Base-by-base conservation (phyloP, 2,113 vertebrate species). In the Ellobius talpinus region DNA sequence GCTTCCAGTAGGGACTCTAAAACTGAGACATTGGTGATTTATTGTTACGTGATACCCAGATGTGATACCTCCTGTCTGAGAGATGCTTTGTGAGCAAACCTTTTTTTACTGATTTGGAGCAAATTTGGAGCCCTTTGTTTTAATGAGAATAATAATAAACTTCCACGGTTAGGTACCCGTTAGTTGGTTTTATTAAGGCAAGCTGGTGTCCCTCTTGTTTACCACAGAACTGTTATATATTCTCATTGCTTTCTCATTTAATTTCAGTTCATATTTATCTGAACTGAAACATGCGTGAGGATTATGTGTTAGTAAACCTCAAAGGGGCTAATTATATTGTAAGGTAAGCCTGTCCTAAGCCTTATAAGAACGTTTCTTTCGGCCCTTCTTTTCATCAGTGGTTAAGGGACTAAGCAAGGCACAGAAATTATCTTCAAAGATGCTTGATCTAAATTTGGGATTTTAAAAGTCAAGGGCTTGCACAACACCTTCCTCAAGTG, bases 221-320 rank as follows among this genome's bases (percentile, higher is more conserved):
- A 50, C 66, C 74, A 90, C 45, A 87, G 61, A 55, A 55, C 12
- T 14, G 4, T 39, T 45, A 84, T 72, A 21, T 84, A 7, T 74
- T 23, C 77, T 66, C 50, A 26, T 63, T 26, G 31, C 81, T 42
- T 55, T 78, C 65, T 90, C 24, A 42, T 52, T 68, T 77, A 73
- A 33, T 79, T 77, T 87, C 31, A 26, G 45, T 78, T 68, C 88
- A 33, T 79, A 36, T 90, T 88, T 85, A 61, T 68, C 70, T 88
- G 89, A 95, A 50, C 61, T 78, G 77, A 78, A 93, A 87, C 36
- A 63, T 58, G 16, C 39, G 92, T 96, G 31, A 93, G n/a, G 87
- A 70, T 76, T 70, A 90, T 87, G 7, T 65, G 17, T 76, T 77
- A 39, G 12, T 50, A 29, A 76, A 26, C n/a, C 66, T 68, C 39